These are phyloP conservation scores for Escarpia spicata DNA, from an alignment of 2,888 invertebrate species.

Conservation along the genomic window DNA sequence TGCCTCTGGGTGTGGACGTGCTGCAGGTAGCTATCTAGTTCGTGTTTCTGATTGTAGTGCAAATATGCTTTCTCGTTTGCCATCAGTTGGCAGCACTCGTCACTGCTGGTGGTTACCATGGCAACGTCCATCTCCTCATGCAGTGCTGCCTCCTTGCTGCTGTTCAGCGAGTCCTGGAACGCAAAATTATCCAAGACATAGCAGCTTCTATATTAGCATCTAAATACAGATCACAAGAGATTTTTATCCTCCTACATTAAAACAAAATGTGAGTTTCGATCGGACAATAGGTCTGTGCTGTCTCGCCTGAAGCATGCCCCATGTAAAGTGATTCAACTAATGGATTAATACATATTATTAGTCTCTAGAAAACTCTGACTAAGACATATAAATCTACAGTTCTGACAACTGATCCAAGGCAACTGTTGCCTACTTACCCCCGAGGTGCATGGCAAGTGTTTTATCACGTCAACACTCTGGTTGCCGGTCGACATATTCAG, in stretches of 20 bases:
- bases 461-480: neutral
- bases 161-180: neutral
- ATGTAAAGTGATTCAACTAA: neutral
- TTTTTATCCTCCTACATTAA: neutral
- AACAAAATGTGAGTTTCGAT: neutral
- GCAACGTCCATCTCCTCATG: constrained; percentile 21
- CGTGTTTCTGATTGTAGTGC: constrained; percentile 25
- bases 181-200: neutral
- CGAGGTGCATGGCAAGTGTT: neutral
- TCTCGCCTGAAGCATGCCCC: too few relatives aligned
- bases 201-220: neutral
- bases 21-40: constrained; percentile 28
- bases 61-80: constrained; percentile 30
- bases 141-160: constrained; percentile 24
- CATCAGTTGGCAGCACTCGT: constrained; percentile 25
- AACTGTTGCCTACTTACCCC: neutral
- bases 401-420: neutral
- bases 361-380: neutral
- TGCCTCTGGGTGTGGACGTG: constrained; percentile 8
- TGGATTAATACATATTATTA: neutral
- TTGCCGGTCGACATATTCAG: neutral
- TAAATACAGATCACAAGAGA: neutral
- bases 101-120: constrained; percentile 32
- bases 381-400: neutral
- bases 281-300: neutral